Conservation (phyloP, 2,797 vertebrate species). For the Urosaurus nigricauda region DNA sequence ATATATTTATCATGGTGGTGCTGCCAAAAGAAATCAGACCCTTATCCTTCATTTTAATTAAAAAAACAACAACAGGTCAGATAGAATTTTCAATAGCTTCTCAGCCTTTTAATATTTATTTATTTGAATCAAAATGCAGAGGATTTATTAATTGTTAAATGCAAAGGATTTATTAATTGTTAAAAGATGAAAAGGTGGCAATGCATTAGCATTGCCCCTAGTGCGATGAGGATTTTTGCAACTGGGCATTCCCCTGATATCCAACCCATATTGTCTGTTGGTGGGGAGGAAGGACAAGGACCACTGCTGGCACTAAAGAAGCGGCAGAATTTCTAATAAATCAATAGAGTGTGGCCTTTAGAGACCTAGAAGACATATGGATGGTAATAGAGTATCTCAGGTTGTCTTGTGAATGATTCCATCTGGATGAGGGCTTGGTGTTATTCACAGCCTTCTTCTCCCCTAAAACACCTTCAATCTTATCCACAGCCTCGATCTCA, state of each 20-base stretch:
- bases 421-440: constrained; percentile 87
- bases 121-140: not conserved
- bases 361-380: constrained; percentile 85
- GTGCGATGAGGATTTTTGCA: constrained; percentile 47
- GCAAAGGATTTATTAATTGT: constrained; percentile 4
- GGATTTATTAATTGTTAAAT: constrained; percentile 39
- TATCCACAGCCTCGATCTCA: constrained; percentile 87
- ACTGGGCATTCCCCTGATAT: constrained; percentile 41
- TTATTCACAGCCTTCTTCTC: constrained; percentile 85
- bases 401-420: constrained; percentile 88
- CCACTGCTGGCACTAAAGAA: constrained; percentile 45
- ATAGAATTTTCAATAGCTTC: constrained; percentile 26
- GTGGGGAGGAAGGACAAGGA: constrained; percentile 52
- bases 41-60: constrained; percentile 49
- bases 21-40: constrained; percentile 50
- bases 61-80: not conserved
- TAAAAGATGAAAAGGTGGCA: constrained; percentile 53
- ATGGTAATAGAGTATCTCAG: constrained; percentile 86
- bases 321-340: constrained; percentile 82
- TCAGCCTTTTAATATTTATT: constrained; percentile 55
- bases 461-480: constrained; percentile 90
- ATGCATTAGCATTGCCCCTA: not conserved
- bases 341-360: constrained; percentile 82
- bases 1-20: constrained; percentile 70
- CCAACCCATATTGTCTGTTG: constrained; percentile 64